phyloP scores from a whole-genome alignment of 2,888 invertebrate genomes.

The Pachymerium ferrugineum region DNA sequence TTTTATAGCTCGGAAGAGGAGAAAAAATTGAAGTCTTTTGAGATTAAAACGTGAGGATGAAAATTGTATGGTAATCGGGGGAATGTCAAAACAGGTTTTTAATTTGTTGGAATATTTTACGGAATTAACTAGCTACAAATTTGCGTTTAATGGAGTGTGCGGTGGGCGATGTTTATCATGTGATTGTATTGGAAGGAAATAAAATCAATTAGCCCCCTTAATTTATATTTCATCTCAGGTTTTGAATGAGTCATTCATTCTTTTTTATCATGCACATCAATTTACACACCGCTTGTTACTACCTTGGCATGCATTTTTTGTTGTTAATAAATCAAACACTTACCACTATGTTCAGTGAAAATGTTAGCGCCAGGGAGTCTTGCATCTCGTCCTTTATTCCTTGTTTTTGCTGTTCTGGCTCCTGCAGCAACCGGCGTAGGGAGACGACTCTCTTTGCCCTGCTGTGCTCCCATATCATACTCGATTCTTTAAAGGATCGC shows the following conservation, averaged over 20 bases:
- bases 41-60: background rate
- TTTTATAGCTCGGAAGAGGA: background rate
- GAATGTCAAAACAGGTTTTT: no score
- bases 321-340: conserved; percentile 48
- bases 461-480: conserved; percentile 76
- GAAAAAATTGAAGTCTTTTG: background rate
- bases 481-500: background rate
- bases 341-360: conserved; percentile 91
- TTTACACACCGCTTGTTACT: background rate
- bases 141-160: no score
- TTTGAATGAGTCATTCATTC: background rate
- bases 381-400: conserved; percentile 55
- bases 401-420: conserved; percentile 35
- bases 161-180: no score
- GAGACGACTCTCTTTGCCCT: conserved; percentile 67
- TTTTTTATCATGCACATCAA: background rate
- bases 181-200: no score
- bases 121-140: no score
- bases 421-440: conserved; percentile 33
- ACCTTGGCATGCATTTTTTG: background rate
- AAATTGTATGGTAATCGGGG: background rate
- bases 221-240: background rate
- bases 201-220: no score
- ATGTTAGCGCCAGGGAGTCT: conserved; percentile 81
- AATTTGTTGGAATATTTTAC: no score